Evolutionary conservation across 2,113 vertebrate genomes (phyloP).

Genomic region (Saccopteryx bilineata): DNA sequence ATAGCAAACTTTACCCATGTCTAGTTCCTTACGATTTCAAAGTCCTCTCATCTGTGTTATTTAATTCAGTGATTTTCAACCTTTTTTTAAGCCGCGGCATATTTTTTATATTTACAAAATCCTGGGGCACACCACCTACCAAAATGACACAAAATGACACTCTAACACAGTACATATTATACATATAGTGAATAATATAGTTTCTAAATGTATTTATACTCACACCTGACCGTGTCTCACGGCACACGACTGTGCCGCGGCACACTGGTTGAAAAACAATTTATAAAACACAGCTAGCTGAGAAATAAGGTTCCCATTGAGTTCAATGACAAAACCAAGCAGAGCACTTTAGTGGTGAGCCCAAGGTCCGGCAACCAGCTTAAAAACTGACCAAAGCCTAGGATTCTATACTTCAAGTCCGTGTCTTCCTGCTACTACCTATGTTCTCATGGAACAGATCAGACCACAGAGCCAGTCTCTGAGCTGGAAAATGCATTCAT

Average conservation of each 20-base stretch:
- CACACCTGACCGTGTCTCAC: too few relatives aligned
- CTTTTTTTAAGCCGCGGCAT: too few relatives aligned
- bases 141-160: too few relatives aligned
- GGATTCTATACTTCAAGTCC: not conserved
- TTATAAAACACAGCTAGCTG: not conserved
- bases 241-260: too few relatives aligned
- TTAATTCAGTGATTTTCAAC: not conserved
- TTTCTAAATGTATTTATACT: too few relatives aligned
- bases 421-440: not conserved
- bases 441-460: not conserved
- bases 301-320: not conserved
- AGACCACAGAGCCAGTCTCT: not conserved
- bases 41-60: not conserved
- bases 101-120: too few relatives aligned
- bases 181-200: too few relatives aligned
- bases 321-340: not conserved
- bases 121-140: too few relatives aligned
- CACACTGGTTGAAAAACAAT: too few relatives aligned
- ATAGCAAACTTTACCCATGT: not conserved
- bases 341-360: not conserved
- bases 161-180: too few relatives aligned
- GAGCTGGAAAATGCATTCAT: not conserved
- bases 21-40: constrained; percentile 20
- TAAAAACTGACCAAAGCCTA: not conserved
- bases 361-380: not conserved